Conservation (phyloP, 2,888 invertebrate genomes). For the Drosophila bunnanda region DNA sequence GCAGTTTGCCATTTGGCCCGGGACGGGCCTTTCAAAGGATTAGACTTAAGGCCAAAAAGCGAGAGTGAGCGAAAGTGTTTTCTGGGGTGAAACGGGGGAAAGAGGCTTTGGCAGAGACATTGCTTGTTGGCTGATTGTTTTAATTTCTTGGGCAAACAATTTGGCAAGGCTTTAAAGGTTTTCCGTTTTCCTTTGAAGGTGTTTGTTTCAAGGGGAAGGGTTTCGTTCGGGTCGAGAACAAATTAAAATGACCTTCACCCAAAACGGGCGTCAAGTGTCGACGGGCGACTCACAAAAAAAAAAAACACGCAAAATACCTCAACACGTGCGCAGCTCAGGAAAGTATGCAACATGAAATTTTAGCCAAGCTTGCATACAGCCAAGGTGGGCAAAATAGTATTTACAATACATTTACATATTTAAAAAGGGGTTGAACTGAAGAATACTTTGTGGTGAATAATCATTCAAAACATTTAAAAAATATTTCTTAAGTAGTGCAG, state of each 20-base stretch:
- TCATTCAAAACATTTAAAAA: too few relatives aligned
- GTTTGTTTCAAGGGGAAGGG: conserved; percentile 16
- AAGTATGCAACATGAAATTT: conserved; percentile 50
- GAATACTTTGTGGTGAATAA: neutral
- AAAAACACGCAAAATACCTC: conserved; percentile 51
- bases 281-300: conserved; percentile 2
- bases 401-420: neutral
- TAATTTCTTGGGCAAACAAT: conserved; percentile 68
- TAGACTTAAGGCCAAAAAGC: conserved; percentile 6
- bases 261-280: conserved; percentile 59
- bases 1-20: conserved; percentile 38
- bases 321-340: conserved; percentile 62
- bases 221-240: conserved; percentile 7
- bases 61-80: conserved; percentile 9
- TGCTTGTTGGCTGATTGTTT: conserved; percentile 58
- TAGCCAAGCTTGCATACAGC: neutral
- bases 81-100: neutral
- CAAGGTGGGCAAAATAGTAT: neutral
- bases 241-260: conserved; percentile 67
- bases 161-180: conserved; percentile 61
- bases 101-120: conserved; percentile 17
- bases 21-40: conserved; percentile 55
- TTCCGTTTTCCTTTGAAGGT: conserved; percentile 54
- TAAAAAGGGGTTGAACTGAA: neutral
- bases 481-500: too few relatives aligned